Base-by-base conservation (phyloP, 1,140 invertebrate genomes). In the Notospermus geniculatus region DNA sequence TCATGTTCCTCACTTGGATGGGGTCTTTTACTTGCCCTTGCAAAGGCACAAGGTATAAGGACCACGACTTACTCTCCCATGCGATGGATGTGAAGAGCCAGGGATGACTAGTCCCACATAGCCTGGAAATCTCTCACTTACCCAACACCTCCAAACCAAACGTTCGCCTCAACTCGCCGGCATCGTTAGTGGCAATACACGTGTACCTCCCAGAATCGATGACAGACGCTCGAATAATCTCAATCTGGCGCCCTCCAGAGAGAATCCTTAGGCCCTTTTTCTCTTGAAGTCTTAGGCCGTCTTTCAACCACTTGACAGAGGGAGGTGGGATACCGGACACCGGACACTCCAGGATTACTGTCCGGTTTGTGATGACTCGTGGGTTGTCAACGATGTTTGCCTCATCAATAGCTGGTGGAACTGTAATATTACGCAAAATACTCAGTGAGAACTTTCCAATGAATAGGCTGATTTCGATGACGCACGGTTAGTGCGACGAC, bases 141-240 rank as follows among this genome's bases (percentile, higher is more conserved):
- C 85, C 81, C 58, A 82, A 74, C 11, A 86, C 82, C 70, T 83
- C 79, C 4, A 86, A 68, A 39, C 73, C 61, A 71, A 82, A 85
- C 15, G 81, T 79, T 36, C 81, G 80, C 25, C 74, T 69, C 28
- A 81, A 67, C 60, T 74, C 70, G 2, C 84, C 84, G n/a, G 84
- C 83, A 64, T 82, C 83, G 71, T 86, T 86, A 7, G 70, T 66
- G n/a, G 84, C 85, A 53, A 78, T 59, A 71, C 85, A 86, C 5
- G 80, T 83, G 66, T 85, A 86, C 19, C 68, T 53, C 2, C 68
- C 76, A 2, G 67, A 64, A 57, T 79, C 71, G 13, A 54, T 17
- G 15, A 70, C 57, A 9, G 64, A 54, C 1, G 70, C 62, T 27
- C 60, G 56, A 2, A 59, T n/a, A 46, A 79, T 70, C 63, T 75